phyloP scores from a whole-genome alignment of 2,797 vertebrate genomes.

The Megalops cyprinoides region DNA sequence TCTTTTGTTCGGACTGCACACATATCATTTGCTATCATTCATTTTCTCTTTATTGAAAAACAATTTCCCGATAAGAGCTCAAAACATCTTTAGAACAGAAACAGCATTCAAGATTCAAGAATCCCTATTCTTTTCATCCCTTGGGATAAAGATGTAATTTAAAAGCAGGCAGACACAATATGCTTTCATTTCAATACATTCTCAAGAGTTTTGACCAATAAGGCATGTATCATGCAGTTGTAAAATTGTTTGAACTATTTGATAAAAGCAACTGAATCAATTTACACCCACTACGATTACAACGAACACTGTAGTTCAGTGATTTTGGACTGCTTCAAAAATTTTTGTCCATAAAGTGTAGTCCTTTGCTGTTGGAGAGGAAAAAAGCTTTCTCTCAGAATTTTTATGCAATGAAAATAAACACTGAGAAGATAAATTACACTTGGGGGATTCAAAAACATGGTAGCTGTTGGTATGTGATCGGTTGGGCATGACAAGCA shows the following conservation, averaged over 20 bases:
- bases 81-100: background rate
- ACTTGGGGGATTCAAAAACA: too few species aligned
- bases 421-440: background rate
- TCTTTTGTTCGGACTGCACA: background rate
- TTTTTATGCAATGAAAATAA: background rate
- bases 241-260: too few species aligned
- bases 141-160: background rate
- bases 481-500: too few species aligned
- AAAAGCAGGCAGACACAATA: background rate
- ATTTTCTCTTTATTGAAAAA: too few species aligned
- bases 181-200: background rate
- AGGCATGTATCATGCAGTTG: background rate
- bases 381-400: background rate
- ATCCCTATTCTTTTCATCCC: background rate
- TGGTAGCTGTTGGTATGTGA: too few species aligned
- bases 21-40: too few species aligned
- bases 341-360: too few species aligned
- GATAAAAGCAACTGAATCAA: too few species aligned
- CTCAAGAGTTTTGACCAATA: background rate
- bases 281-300: too few species aligned
- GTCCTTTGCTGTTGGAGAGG: too few species aligned
- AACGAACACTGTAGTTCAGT: too few species aligned
- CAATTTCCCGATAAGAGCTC: background rate
- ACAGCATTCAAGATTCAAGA: background rate
- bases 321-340: too few species aligned